Evolutionary conservation across 1,140 invertebrate genomes (phyloP).

Genomic region (Agrypnia vestita): DNA sequence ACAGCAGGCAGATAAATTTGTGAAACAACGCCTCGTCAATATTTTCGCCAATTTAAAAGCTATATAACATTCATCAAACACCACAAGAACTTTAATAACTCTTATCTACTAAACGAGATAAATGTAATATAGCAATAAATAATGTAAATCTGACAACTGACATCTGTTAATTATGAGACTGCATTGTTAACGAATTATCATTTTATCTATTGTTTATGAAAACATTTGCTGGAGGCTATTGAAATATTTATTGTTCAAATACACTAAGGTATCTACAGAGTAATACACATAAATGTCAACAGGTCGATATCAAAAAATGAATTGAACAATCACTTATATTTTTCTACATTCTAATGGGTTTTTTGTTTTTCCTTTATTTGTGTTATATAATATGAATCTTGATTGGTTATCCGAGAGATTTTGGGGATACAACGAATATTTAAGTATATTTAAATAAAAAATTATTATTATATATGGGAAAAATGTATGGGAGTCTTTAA

Average conservation of each 20-base stretch:
- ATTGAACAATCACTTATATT: not conserved
- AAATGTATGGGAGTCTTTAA: too few species aligned
- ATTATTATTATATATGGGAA: too few species aligned
- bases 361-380: too few species aligned
- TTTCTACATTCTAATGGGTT: too few species aligned
- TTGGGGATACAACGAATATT: too few species aligned
- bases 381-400: too few species aligned
- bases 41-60: constrained; percentile 13
- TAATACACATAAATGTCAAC: not conserved
- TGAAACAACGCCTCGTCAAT: constrained; percentile 6
- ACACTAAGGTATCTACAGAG: not conserved
- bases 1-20: not conserved
- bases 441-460: too few species aligned
- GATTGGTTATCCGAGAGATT: too few species aligned
- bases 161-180: constrained; percentile 13
- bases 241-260: not conserved
- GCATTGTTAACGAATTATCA: not conserved
- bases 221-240: not conserved
- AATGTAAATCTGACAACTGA: not conserved
- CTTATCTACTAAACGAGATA: constrained; percentile 3
- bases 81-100: not conserved
- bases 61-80: constrained; percentile 11
- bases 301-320: not conserved
- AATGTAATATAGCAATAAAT: not conserved
- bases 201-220: not conserved